Base-by-base conservation (phyloP, 2,797 vertebrate genomes). In the Rhabdomys pumilio region DNA sequence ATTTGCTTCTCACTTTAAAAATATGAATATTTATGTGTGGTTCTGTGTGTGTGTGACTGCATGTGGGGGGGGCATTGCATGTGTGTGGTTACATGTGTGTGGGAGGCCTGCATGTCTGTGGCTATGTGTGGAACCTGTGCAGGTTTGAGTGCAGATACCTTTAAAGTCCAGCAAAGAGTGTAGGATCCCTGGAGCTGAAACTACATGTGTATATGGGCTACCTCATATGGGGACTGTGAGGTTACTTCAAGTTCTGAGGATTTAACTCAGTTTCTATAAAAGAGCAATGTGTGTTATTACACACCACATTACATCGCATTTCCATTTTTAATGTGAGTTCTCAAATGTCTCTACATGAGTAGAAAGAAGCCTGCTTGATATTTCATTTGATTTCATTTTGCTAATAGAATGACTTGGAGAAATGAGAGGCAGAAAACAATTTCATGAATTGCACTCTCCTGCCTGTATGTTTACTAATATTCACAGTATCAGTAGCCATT, bases 371-470 rank as follows among this genome's bases (percentile, higher is more conserved):
- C 26, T 95, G 26, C 50, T 63, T 7, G 38, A 6, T 59, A 88
- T 88, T 93, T 92, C 17, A 34, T 94, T 73, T 89, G 22, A 89
- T 93, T 72, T 31, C 6, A 90, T 83, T 92, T 92, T 93, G 38
- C 90, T 63, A 96, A 29, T 77, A 73, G 65, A 93, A 92, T 26
- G n/a, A 63, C 24, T 82, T 96, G 34, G n/a, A 65, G 17, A 38
- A 84, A 38, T 81, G 80, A 96, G 86, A 65, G 93, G 29, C 38
- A 93, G n/a, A 92, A 92, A 81, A 41, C 82, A 63, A 63, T 53
- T 89, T 41, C 89, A 73, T 77, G 4, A 22, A 41, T 96, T 55
- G 86, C 19, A 96, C 31, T 26, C 55, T 75, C 14, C 65, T 91
- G 34, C 67, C 69, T 73, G 85, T 91, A 44, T 26, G 50, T 91